phyloP scores from a whole-genome alignment of 2,113 vertebrate species.

The Morone chrysops region DNA sequence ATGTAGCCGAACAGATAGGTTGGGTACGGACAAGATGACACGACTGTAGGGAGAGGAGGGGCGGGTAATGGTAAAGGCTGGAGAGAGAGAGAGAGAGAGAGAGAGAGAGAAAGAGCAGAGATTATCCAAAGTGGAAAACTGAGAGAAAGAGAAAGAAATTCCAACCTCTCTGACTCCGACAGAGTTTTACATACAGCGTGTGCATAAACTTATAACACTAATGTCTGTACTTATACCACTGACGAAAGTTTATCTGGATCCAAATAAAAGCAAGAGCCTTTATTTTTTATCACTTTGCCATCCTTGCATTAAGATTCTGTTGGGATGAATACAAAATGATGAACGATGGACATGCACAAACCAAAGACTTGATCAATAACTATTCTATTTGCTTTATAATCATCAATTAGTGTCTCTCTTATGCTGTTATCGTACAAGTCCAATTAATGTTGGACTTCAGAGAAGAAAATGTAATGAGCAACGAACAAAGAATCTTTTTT shows the following conservation, averaged over 20 bases:
- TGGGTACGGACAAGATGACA: constrained; percentile 96
- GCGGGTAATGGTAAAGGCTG: constrained; percentile 47
- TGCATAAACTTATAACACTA: constrained; percentile 1
- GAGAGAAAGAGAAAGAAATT: constrained; percentile 41
- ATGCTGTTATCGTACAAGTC: not conserved
- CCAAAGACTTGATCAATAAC: constrained; percentile 10
- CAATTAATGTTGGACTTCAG: constrained; percentile 30
- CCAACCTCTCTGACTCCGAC: constrained; percentile 17
- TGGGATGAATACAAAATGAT: not conserved
- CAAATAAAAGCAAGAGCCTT: not conserved
- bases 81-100: constrained; percentile 14
- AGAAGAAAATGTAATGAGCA: constrained; percentile 4
- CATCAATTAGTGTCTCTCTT: not conserved
- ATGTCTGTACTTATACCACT: not conserved
- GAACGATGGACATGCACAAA: not conserved
- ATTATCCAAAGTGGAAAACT: constrained; percentile 65
- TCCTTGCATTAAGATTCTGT: not conserved
- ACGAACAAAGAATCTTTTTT: constrained; percentile 11
- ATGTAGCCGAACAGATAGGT: constrained; percentile 99
- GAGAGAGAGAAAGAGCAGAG: constrained; percentile 47
- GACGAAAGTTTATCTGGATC: not conserved
- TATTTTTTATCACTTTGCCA: not conserved
- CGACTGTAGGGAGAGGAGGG: constrained; percentile 91
- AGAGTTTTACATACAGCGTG: constrained; percentile 8
- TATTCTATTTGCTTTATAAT: not conserved